Conservation (phyloP, 2,113 vertebrate species). For the rat (Rattus norvegicus) region DNA sequence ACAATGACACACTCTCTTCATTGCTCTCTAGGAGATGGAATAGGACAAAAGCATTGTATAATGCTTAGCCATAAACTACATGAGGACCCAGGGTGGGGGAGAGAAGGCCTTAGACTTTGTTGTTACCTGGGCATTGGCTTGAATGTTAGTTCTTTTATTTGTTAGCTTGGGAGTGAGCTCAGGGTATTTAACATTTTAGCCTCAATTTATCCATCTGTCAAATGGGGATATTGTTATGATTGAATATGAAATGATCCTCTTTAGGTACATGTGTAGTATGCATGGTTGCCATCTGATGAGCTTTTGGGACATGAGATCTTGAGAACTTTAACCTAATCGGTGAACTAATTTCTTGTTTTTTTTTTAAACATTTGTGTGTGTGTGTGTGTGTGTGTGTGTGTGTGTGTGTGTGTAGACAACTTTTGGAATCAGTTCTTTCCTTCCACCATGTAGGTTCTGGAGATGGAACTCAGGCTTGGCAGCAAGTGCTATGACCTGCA, state of each 20-base stretch:
- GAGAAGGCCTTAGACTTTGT: not conserved
- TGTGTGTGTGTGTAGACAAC: not conserved
- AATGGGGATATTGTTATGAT: not conserved
- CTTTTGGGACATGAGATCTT: not conserved
- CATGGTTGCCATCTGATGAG: not conserved
- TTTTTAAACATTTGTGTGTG: not conserved
- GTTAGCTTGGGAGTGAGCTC: constrained; percentile 31
- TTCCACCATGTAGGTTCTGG: not conserved
- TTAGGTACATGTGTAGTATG: not conserved
- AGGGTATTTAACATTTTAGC: not conserved
- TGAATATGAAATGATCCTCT: not conserved
- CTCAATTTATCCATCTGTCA: not conserved
- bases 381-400: not conserved
- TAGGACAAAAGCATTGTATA: not conserved
- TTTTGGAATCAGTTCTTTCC: not conserved
- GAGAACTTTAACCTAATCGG: not conserved
- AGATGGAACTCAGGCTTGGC: no score
- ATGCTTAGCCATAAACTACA: not conserved
- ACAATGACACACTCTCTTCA: not conserved
- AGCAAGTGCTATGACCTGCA: no score
- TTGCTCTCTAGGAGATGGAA: not conserved
- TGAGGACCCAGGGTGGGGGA: not conserved
- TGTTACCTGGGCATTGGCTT: not conserved
- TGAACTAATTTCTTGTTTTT: not conserved
- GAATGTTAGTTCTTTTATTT: constrained; percentile 26